Percentiles rank a stretch among this genome's conserved stretches.
phyloP scores from a whole-genome alignment of 1,140 invertebrate species.

The Trachelipus rathkii region DNA sequence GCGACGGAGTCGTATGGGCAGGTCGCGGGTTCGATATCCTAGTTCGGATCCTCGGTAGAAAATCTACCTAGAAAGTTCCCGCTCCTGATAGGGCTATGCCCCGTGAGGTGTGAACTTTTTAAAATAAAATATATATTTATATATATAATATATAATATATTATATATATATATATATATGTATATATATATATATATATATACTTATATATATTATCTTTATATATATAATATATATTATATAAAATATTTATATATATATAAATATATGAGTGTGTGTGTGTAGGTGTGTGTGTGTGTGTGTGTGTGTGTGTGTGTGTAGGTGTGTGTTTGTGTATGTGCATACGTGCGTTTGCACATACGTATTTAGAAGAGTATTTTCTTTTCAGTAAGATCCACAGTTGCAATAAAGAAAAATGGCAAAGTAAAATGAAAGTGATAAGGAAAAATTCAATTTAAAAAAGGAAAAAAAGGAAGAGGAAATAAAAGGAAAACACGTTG shows the following conservation, averaged over 20 bases:
- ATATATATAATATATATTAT: conserved; percentile 15
- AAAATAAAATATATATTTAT: conserved; percentile 2
- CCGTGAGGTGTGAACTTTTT: no score
- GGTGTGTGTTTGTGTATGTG: no score
- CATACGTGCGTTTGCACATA: no score
- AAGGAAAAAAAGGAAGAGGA: not conserved
- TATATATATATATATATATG: conserved; percentile 12
- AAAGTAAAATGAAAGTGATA: not conserved
- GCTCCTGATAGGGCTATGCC: no score
- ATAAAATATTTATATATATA: conserved; percentile 6
- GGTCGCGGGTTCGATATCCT: no score
- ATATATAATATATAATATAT: no score
- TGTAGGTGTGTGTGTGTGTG: not conserved
- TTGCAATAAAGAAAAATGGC: no score
- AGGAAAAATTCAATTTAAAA: not conserved
- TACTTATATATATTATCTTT: not conserved
- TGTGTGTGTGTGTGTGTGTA: not conserved
- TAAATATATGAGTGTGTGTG: not conserved
- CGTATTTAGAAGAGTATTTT: no score
- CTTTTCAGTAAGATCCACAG: no score
- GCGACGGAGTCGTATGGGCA: no score
- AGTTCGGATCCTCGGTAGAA: no score
- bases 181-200: conserved; percentile 15
- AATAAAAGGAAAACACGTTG: not conserved
- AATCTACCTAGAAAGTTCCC: no score